Conservation (phyloP, 2,113 vertebrate species). For the Nycticebus coucang region DNA sequence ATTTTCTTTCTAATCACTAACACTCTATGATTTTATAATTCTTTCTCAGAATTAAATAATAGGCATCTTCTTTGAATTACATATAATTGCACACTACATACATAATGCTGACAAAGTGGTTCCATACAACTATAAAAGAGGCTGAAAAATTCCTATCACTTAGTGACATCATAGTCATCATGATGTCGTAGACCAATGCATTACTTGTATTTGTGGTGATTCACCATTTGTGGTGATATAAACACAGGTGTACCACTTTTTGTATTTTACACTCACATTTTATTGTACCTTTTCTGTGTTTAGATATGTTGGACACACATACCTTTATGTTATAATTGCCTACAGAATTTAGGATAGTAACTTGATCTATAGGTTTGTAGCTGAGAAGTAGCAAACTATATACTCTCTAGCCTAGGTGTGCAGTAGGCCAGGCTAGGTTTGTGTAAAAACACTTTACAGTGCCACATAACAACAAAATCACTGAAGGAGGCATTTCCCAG, state of each 20-base stretch:
- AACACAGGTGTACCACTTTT: not conserved
- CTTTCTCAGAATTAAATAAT: not conserved
- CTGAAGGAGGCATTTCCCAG: not conserved
- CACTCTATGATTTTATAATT: not conserved
- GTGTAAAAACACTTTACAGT: not conserved
- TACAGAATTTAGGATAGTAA: not conserved
- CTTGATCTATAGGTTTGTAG: not conserved
- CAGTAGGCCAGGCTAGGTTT: not conserved
- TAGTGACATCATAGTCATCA: not conserved
- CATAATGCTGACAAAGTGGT: not conserved
- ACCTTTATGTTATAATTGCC: not conserved
- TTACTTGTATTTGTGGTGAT: not conserved
- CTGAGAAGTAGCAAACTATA: not conserved
- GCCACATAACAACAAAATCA: not conserved
- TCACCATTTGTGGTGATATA: too few species aligned
- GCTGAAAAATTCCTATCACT: not conserved
- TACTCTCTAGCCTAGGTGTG: not conserved
- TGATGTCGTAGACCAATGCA: not conserved
- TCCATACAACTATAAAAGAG: not conserved
- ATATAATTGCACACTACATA: not conserved
- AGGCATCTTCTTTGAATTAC: not conserved
- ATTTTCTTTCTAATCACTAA: not conserved
- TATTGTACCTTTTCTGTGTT: not conserved
- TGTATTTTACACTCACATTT: not conserved
- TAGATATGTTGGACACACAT: not conserved